Evolutionary conservation across 1,140 invertebrate species (phyloP).

Genomic region (Saccostrea cuccullata): DNA sequence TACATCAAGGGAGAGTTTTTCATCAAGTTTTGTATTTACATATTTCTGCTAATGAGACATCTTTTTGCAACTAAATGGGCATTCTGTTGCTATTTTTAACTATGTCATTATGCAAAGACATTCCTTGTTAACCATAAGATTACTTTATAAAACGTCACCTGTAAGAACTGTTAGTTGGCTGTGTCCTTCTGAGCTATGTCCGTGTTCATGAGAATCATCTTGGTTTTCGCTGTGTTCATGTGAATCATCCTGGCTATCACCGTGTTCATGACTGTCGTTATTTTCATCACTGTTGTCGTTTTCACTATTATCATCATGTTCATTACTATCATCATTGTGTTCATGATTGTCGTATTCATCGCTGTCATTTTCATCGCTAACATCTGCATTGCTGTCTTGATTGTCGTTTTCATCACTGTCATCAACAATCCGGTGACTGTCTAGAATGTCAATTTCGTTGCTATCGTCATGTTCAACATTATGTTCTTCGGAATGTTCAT

Average conservation of each 20-base stretch:
- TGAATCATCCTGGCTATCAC: background rate
- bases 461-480: background rate
- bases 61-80: background rate
- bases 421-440: background rate
- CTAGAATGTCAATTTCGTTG: background rate
- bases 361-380: background rate
- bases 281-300: background rate
- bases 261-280: background rate
- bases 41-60: background rate
- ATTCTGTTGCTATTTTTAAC: background rate
- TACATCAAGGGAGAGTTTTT: background rate
- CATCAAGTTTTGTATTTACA: background rate
- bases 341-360: background rate
- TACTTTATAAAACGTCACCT: background rate
- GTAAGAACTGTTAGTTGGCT: background rate
- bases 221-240: background rate
- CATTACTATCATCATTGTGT: background rate
- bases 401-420: background rate
- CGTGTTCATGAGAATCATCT: slow-evolving; percentile 6
- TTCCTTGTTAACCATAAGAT: background rate
- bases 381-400: background rate
- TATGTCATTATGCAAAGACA: background rate
- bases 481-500: background rate
- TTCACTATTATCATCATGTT: background rate
- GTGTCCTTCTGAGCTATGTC: background rate